Base-by-base conservation (phyloP, 2,113 vertebrate genomes). In the Neoarius graeffei region DNA sequence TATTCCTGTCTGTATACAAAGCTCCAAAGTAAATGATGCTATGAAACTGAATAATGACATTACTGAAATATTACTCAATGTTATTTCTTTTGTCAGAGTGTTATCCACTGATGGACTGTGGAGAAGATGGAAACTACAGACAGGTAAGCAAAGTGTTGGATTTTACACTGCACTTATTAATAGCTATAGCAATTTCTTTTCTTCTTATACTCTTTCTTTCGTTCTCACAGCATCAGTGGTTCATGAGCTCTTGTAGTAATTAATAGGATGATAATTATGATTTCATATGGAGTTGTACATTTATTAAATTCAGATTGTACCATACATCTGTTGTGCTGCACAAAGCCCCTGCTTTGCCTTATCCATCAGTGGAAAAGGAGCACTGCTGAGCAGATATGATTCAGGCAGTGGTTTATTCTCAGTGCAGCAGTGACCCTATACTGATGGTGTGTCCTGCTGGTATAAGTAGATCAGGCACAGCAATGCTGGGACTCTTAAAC, bases 81-180 rank as follows among this genome's bases (percentile, higher is more conserved):
- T 13, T 57, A 2, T 79, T 66, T 86, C 11, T 87, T 30, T 52
- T 69, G 15, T 30, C 77, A 90, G 89, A 90, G 71, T 69, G 86
- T 66, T 90, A n/a, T 83, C 89, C 86, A 2, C 25, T 71, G 52
- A 60, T 80, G 69, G 83, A 88, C 14, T 90, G 89, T 83, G 83
- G 50, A 5, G 79, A 83, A 9, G 80, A 90, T 85, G 83, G 67
- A 67, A 67, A 77, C 74, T 88, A 88, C 81, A 85, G 7, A 8
- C 67, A 88, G 89, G 89, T 88, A 52, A 59, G 62, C 7, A 8
- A 0, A 25, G 25, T 9, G 30, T 15, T 30, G 66, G 7, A 1
- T 8, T 52, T 84, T 1, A 81, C 7, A 79, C 56, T 42, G 42
- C 42, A 42, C 42, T 42, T 4, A 42, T 69, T 5, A 30, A n/a